These are phyloP conservation scores for Neolamprologus sp. DNA, from an alignment of 2,113 vertebrate genomes.

Conservation along the genomic window DNA sequence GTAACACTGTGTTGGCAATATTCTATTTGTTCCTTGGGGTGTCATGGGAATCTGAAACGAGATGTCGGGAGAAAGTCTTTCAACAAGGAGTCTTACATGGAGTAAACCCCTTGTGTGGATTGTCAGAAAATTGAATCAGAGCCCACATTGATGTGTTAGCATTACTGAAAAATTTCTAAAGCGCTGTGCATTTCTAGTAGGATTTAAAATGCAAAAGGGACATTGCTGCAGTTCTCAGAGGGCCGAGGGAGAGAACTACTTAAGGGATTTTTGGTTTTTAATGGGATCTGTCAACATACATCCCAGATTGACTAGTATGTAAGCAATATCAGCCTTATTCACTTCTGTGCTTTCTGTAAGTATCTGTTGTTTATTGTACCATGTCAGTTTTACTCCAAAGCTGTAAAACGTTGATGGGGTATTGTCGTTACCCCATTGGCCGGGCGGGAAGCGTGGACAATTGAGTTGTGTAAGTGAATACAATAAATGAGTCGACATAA, in stretches of 20 bases:
- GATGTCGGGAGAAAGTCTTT: conserved; percentile 31
- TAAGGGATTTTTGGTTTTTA: conserved; percentile 34
- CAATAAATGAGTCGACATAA: not conserved
- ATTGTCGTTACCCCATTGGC: not conserved
- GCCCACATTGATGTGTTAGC: conserved; percentile 29
- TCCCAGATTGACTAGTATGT: conserved; percentile 6
- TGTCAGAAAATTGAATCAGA: conserved; percentile 54
- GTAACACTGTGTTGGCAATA: conserved; percentile 12
- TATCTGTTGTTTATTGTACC: not conserved
- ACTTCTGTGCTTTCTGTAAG: not conserved
- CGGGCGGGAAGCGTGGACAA: not conserved
- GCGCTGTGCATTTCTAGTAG: conserved; percentile 3
- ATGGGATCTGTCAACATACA: conserved; percentile 27
- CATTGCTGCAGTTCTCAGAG: conserved; percentile 16
- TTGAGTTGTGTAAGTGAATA: not conserved
- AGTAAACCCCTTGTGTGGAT: conserved; percentile 41
- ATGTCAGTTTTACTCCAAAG: not conserved
- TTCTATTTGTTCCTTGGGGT: conserved; percentile 30
- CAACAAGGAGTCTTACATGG: conserved; percentile 18
- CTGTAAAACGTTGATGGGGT: not conserved
- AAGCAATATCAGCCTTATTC: not conserved
- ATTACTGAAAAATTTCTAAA: conserved; percentile 33
- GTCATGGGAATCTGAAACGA: conserved; percentile 37
- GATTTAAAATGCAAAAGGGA: conserved; percentile 36
- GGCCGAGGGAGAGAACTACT: conserved; percentile 41